Conservation (phyloP, 1,140 invertebrate species). For the Rhagoletis zephyria region DNA sequence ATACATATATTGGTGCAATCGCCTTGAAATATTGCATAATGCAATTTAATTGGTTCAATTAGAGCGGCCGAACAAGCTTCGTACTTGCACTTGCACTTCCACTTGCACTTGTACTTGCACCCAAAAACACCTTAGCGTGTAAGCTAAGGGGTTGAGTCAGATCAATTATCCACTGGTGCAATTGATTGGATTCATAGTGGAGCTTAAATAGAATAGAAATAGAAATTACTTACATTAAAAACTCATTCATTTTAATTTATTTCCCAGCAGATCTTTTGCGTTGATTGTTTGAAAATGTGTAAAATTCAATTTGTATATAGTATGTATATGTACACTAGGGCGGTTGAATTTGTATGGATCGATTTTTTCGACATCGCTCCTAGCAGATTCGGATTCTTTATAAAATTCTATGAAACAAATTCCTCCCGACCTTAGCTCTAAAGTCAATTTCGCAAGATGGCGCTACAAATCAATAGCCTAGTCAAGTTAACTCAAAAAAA, state of each 20-base stretch:
- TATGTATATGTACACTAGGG: no score
- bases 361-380: no score
- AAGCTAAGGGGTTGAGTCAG: not conserved
- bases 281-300: no score
- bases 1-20: not conserved
- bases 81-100: not conserved
- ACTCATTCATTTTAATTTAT: conserved; percentile 29
- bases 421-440: no score
- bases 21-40: conserved; percentile 48
- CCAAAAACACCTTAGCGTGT: no score
- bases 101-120: not conserved
- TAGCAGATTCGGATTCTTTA: no score
- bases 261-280: not conserved
- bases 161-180: not conserved
- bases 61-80: not conserved
- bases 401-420: no score
- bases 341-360: no score
- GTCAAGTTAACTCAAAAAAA: no score
- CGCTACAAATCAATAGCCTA: no score
- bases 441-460: no score
- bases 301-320: no score
- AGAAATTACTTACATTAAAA: conserved; percentile 20
- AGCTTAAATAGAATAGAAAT: not conserved
- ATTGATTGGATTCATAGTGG: not conserved
- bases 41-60: conserved; percentile 53